These are phyloP conservation scores for Zosterops pallidus DNA, from an alignment of 2,113 vertebrate species.

Conservation along the genomic window DNA sequence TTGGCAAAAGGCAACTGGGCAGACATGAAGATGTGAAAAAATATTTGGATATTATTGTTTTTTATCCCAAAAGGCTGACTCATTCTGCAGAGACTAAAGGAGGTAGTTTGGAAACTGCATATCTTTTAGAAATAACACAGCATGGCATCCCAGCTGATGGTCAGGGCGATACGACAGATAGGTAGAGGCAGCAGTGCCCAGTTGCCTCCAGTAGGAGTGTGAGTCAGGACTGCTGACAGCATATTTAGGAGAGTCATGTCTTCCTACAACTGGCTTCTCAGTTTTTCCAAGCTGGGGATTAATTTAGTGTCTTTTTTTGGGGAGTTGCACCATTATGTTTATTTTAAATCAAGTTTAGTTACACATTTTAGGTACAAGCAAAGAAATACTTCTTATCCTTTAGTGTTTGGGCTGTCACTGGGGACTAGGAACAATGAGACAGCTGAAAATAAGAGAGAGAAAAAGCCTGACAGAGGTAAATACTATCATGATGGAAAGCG, in stretches of 20 bases:
- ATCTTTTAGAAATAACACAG: neutral
- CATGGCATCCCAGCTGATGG: neutral
- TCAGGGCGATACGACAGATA: neutral
- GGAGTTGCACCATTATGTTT: neutral
- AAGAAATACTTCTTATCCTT: neutral
- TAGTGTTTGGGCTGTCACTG: neutral
- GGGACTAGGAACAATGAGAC: neutral
- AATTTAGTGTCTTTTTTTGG: neutral
- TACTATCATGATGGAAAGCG: neutral
- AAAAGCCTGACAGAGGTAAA: neutral
- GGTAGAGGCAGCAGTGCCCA: neutral
- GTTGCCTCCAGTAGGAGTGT: neutral
- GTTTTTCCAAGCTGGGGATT: neutral
- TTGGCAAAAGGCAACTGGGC: neutral
- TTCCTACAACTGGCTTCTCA: neutral
- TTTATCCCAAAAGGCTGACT: neutral
- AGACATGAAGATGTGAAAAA: neutral
- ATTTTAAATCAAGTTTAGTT: neutral
- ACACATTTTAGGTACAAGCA: neutral
- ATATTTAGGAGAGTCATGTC: neutral
- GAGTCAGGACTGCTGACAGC: neutral
- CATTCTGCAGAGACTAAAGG: neutral
- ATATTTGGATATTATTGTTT: neutral
- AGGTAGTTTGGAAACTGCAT: rapidly evolving
- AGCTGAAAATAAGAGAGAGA: neutral